Base-by-base conservation (phyloP, 2,888 invertebrate genomes). In the Anagyrus pseudococci region DNA sequence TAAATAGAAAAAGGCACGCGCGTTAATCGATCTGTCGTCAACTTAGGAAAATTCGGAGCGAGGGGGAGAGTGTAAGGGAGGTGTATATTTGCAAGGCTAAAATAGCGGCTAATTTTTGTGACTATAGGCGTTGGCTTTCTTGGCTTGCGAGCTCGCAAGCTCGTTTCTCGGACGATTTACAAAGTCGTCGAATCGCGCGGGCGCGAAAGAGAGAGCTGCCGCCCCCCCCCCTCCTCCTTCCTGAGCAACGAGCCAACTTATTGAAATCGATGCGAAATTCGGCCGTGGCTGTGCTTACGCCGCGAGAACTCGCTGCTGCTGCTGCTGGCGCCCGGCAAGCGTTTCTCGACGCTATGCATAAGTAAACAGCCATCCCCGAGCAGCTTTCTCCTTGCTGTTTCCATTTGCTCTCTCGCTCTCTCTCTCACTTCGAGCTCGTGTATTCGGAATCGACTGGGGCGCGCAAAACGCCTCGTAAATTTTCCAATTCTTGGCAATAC, bases 191-290 rank as follows among this genome's bases (percentile, higher is more conserved):
- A 43, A 22, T 10, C 23, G 37, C 26, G 44, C 15, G 37, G 60
- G 23, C 37, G 37, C 6, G 26, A 26, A 15, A 20, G 20, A 17
- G 2, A 17, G 8, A 15, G 15, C 8, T 10, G 6, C 40, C 6
- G 22, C 4, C 8, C 17, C n/a, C n/a, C 13, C 17, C n/a, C 19
- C 46, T 23, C 23, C 15, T 52, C 26, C 33, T 37, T 1, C 26
- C n/a, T 2, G n/a, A n/a, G 20, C 17, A 44, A 47, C 41, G 60
- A 48, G 53, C 54, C 54, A 60, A 60, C 53, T 60, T 60, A 54
- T 29, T 46, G 47, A 54, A 60, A 60, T 60, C 60, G 54, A 60
- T 60, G 52, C 44, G 44, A 43, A 41, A 22, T 2, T 4, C 58
- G 4, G 43, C 43, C 43, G n/a, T n/a, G 8, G n/a, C 43, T 17